Conservation (phyloP, 2,113 vertebrate genomes). For the Malurus cyaneus region DNA sequence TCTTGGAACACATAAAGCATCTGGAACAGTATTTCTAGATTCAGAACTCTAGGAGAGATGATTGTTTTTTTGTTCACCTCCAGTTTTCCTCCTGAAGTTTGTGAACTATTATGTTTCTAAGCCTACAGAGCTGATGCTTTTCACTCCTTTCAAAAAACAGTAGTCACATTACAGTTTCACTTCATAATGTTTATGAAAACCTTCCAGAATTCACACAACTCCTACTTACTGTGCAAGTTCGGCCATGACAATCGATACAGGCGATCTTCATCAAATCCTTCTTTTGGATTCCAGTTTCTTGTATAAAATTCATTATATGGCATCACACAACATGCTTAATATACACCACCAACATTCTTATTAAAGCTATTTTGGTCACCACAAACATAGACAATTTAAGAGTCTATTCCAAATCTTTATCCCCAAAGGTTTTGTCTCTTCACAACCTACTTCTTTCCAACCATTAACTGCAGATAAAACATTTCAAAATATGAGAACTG, state of each 20-base stretch:
- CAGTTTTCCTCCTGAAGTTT: background rate
- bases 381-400: background rate
- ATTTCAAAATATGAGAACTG: background rate
- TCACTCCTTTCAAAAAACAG: accelerated
- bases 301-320: background rate
- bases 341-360: background rate
- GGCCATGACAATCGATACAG: background rate
- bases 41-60: background rate
- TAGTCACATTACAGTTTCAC: background rate
- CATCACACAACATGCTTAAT: background rate
- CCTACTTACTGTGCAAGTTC: background rate
- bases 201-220: background rate
- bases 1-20: background rate
- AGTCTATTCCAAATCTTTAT: background rate
- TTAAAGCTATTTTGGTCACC: background rate
- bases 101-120: background rate
- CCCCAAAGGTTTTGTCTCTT: background rate
- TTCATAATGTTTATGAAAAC: background rate
- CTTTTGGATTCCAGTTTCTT: background rate
- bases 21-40: background rate
- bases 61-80: background rate
- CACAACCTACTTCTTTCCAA: background rate
- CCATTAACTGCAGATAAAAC: background rate
- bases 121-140: background rate
- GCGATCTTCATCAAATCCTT: background rate